Evolutionary conservation across 2,888 invertebrate species (phyloP).

Genomic region (Cyclophora albipunctata): DNA sequence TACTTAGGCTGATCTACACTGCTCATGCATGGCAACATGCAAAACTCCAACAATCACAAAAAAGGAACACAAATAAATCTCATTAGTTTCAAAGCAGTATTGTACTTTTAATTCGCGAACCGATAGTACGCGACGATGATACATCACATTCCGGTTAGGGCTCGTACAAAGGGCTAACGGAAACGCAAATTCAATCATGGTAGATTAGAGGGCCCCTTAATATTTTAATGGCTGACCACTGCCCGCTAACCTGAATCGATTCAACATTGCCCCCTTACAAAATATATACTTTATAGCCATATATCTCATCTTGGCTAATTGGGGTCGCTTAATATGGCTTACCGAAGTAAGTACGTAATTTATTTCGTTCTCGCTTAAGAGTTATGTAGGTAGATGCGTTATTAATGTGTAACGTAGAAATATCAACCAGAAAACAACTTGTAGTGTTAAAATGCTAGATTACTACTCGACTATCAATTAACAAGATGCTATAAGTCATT

Average conservation of each 20-base stretch:
- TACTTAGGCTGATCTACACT: too few species aligned
- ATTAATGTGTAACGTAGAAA: conserved; percentile 26
- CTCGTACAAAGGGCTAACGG: conserved; percentile 40
- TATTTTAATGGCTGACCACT: conserved; percentile 74
- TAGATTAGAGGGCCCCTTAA: conserved; percentile 67
- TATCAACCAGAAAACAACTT: conserved; percentile 6
- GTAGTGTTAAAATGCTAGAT: neutral
- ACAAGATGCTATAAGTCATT: too few species aligned
- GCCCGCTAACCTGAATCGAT: conserved; percentile 66
- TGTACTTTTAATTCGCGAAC: conserved; percentile 15
- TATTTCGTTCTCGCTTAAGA: conserved; percentile 58
- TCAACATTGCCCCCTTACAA: conserved; percentile 45
- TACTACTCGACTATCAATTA: neutral
- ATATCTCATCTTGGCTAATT: conserved; percentile 71
- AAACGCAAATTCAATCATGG: conserved; percentile 73
- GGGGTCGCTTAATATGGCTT: conserved; percentile 74
- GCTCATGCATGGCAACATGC: too few species aligned
- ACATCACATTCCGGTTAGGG: conserved; percentile 47
- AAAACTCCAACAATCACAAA: too few species aligned
- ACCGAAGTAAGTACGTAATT: conserved; percentile 72
- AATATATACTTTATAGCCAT: conserved; percentile 61
- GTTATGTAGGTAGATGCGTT: conserved; percentile 30
- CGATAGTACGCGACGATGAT: conserved; percentile 33
- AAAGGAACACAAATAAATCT: too few species aligned
- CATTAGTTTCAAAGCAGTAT: too few species aligned